Base-by-base conservation (phyloP, 1,140 invertebrate genomes). In the Drosophila ogumai region DNA sequence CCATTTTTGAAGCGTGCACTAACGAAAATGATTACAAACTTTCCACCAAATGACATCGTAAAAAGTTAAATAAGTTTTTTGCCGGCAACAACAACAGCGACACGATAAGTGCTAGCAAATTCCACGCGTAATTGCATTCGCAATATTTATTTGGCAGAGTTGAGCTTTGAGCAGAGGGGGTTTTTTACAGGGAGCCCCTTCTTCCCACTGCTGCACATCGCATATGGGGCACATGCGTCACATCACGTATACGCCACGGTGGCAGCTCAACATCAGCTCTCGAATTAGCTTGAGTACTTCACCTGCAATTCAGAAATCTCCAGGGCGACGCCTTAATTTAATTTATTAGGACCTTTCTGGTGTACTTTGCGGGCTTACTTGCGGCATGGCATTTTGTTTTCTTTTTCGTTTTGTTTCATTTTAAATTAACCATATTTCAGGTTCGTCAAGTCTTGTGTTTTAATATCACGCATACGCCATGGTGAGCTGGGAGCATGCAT, bases 1-100 rank as follows among this genome's bases (percentile, higher is more conserved):
- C 58, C 82, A 80, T 77, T 85, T 76, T 80, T 85, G 73, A 85
- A 86, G 82, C 65, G 75, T 64, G 71, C 75, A 87, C 61, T 74
- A 80, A 88, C 72, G 76, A 82, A 88, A 88, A 88, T 78, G 85
- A 90, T 90, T 90, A 80, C 80, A 90, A 88, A 90, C 84, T 88
- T 88, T 82, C 44, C 19, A 22, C 46, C 61, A 81, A 88, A 90
- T 84, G 85, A 88, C 84, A 84, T 81, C 85, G 84, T 73, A 88
- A 85, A 82, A 88, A 90, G 73, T 90, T 84, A 90, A 88, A 90
- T 81, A 88, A 90, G 77, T 88, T 88, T 15, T 15, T 43, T 59
- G 59, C 61, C 38, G 46, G 22, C 36, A 50, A n/a, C 34, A 79
- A 41, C 44, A 63, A 28, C 25, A 65, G 50, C 61, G 82, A 60